Evolutionary conservation across 2,797 vertebrate species (phyloP).

Genomic region (Sebastes elongatus): DNA sequence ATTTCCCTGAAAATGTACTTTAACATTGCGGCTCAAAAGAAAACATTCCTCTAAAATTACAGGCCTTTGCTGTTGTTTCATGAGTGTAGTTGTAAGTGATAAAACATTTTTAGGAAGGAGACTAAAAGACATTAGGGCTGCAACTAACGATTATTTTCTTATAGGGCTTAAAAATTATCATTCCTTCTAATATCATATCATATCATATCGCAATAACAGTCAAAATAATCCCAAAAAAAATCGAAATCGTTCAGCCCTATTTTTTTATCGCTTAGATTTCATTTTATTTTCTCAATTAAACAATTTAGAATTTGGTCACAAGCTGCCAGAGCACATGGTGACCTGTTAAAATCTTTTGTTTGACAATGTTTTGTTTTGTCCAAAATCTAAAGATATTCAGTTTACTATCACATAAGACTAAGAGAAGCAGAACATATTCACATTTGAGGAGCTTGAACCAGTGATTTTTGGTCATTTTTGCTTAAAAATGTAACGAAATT

Average conservation of each 20-base stretch:
- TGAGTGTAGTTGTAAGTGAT: background rate
- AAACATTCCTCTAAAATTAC: slow-evolving; percentile 1
- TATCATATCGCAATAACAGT: too few species aligned
- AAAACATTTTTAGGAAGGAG: background rate
- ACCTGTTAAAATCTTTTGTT: background rate
- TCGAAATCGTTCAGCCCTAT: too few species aligned
- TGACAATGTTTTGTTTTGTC: background rate
- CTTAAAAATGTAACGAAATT: background rate
- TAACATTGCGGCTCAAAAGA: background rate
- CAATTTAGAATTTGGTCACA: background rate
- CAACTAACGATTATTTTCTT: background rate
- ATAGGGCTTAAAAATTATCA: too few species aligned
- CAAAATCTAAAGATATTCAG: background rate
- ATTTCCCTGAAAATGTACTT: background rate
- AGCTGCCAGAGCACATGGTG: background rate
- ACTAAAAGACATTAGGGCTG: background rate
- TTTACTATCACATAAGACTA: background rate
- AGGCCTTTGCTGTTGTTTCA: background rate
- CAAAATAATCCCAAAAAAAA: too few species aligned
- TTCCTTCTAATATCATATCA: too few species aligned
- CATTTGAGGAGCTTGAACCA: background rate
- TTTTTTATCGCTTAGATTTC: background rate
- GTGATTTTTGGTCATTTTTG: background rate
- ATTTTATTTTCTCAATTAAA: background rate
- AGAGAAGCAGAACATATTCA: background rate